Base-by-base conservation (phyloP, 1,140 invertebrate species). In the Platyura marginata region DNA sequence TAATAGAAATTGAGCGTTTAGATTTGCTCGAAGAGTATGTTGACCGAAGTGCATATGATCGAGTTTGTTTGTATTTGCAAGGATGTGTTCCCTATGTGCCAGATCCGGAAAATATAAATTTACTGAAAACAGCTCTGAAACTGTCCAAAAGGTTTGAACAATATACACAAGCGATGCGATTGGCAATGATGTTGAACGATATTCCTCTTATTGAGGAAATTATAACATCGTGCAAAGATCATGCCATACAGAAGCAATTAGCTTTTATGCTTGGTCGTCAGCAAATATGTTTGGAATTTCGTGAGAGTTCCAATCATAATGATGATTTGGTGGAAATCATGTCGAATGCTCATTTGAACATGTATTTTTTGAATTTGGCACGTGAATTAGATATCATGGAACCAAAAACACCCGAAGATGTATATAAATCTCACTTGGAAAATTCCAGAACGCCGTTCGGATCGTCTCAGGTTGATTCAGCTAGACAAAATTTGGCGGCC, bases 331-430 rank as follows among this genome's bases (percentile, higher is more conserved):
- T 80, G 39, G 92, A 95, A 58, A 95, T 98, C 40, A 93, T 98
- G 72, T 87, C 91, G 0, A 99, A 99, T 67, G 79, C 87, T 3
- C 85, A 97, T 51, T 69, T 98, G 20, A 97, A 96, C 63, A 87
- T 89, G 55, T 88, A 98, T 54, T 99, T 98, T 55, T 66, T 97
- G 2, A 91, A 90, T 53, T 67, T 99, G 40, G 96, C 84, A 3
- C 79, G 95, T 63, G 96, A 99, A 74, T 72, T 98, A 55, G 96
- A 99, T 59, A 98, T 99, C 50, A 94, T 98, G 83, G 94, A 98
- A 59, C 90, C 96, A 0, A 99, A 99, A 68, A 93, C 91, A 6
- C 95, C 96, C 0, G 95, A 99, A 62, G 95, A 98, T 64, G 94
- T 99, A 10, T 99, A 98, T 66, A 99, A 99, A 65, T 90, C 89